A percentile compares a stretch with the other conserved stretches of the same genome.
phyloP scores from a whole-genome alignment of 2,888 invertebrate genomes.

The Orchesella flavescens region DNA sequence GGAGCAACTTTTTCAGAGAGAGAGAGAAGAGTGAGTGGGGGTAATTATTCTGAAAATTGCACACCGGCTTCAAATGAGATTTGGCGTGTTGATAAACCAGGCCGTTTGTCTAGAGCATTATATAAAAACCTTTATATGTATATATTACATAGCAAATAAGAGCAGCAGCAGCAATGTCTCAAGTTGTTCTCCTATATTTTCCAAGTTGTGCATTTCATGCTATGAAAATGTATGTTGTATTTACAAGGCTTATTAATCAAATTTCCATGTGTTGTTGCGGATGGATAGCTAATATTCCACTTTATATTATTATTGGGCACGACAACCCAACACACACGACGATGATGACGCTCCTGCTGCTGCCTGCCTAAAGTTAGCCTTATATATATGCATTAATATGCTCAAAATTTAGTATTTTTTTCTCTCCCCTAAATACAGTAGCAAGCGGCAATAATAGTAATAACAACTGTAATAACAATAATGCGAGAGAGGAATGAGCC shows the following conservation, averaged over 20 bases:
- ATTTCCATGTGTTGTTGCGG: constrained; percentile 47
- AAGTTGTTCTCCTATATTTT: constrained; percentile 7
- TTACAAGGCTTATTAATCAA: constrained; percentile 53
- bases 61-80: constrained; percentile 72
- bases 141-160: background rate
- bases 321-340: constrained; percentile 34
- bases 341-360: no score
- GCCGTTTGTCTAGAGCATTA: background rate
- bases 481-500: constrained; percentile 19
- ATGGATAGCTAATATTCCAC: constrained; percentile 1
- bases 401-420: background rate
- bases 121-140: background rate
- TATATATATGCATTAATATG: no score
- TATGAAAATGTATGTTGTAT: constrained; percentile 21
- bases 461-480: constrained; percentile 37
- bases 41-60: constrained; percentile 72
- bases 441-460: constrained; percentile 27
- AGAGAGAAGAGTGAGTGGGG: no score
- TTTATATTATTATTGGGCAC: constrained; percentile 46
- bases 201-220: constrained; percentile 26
- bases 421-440: background rate
- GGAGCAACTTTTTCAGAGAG: background rate
- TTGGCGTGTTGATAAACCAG: constrained; percentile 71
- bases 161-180: constrained; percentile 12
- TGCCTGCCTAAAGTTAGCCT: no score